Evolutionary conservation across 2,888 invertebrate genomes (phyloP).

Genomic region (Sphaerophoria taeniata): DNA sequence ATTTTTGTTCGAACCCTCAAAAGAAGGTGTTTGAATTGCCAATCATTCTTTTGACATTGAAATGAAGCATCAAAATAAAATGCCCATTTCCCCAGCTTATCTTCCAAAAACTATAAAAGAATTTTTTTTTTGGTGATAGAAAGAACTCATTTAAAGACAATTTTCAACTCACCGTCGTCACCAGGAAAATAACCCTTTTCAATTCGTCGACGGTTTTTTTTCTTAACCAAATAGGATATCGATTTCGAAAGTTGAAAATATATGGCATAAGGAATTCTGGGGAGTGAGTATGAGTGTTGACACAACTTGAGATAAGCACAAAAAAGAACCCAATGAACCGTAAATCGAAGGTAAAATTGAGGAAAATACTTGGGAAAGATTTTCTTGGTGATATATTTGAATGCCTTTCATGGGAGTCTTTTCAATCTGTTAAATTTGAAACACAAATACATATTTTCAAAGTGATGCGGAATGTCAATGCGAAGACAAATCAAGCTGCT

Average conservation of each 20-base stretch:
- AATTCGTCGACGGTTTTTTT: neutral
- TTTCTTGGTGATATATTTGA: neutral
- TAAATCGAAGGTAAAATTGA: neutral
- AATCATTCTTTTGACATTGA: too few species aligned
- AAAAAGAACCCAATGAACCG: neutral
- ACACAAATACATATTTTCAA: conserved; percentile 3
- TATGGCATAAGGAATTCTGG: neutral
- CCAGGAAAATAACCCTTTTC: neutral
- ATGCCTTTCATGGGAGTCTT: neutral
- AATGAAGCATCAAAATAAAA: neutral
- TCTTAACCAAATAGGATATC: neutral
- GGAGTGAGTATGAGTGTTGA: neutral
- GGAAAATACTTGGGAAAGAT: neutral
- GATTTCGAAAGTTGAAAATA: neutral
- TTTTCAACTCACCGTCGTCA: neutral
- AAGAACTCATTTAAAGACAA: neutral
- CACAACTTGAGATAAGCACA: neutral
- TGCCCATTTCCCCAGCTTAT: neutral
- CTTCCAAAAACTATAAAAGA: neutral
- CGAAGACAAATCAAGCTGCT: neutral
- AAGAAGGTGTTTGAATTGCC: too few species aligned
- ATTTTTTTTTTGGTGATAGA: neutral
- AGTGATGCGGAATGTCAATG: neutral
- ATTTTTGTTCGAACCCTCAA: too few species aligned
- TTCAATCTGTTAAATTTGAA: conserved; percentile 22